phyloP scores from a whole-genome alignment of 2,888 invertebrate species.

The Drosophila paracracens region DNA sequence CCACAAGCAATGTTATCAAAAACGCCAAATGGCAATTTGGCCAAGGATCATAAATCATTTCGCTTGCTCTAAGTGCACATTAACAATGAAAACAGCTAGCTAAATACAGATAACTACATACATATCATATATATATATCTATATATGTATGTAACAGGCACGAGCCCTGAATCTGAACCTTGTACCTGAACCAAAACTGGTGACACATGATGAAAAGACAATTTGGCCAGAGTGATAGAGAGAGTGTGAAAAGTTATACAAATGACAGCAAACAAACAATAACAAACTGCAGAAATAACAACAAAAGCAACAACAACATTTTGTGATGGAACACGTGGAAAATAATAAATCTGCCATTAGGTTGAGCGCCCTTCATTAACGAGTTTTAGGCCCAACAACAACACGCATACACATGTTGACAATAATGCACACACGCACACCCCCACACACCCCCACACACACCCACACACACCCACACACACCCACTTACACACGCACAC shows the following conservation, averaged over 20 bases:
- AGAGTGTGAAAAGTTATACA: slow-evolving; percentile 36
- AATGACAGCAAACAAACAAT: slow-evolving; percentile 29
- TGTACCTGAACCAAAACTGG: slow-evolving; percentile 12
- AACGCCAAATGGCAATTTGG: slow-evolving; percentile 15
- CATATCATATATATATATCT: background rate
- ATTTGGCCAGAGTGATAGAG: slow-evolving; percentile 30
- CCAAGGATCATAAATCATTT: slow-evolving; percentile 51
- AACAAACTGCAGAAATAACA: slow-evolving; percentile 9
- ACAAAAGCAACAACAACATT: slow-evolving; percentile 22
- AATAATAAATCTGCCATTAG: slow-evolving; percentile 75
- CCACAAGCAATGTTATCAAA: slow-evolving; percentile 29
- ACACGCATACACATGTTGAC: slow-evolving; percentile 42
- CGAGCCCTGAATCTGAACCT: slow-evolving; percentile 1
- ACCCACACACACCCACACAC: slow-evolving; percentile 22
- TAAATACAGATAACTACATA: background rate
- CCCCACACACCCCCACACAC: slow-evolving; percentile 34
- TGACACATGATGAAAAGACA: slow-evolving; percentile 43
- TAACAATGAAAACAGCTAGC: slow-evolving; percentile 27
- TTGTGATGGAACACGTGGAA: slow-evolving; percentile 47
- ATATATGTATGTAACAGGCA: slow-evolving; percentile 8
- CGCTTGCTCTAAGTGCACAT: slow-evolving; percentile 16
- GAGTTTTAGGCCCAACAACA: slow-evolving; percentile 54
- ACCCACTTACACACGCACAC: background rate
- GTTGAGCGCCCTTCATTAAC: slow-evolving; percentile 75
- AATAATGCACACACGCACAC: slow-evolving; percentile 54